Evolutionary conservation across 2,113 vertebrate genomes (phyloP), one percentile per base, ranked within the genome.

Genomic region (Thamnaconus septentrionalis): DNA sequence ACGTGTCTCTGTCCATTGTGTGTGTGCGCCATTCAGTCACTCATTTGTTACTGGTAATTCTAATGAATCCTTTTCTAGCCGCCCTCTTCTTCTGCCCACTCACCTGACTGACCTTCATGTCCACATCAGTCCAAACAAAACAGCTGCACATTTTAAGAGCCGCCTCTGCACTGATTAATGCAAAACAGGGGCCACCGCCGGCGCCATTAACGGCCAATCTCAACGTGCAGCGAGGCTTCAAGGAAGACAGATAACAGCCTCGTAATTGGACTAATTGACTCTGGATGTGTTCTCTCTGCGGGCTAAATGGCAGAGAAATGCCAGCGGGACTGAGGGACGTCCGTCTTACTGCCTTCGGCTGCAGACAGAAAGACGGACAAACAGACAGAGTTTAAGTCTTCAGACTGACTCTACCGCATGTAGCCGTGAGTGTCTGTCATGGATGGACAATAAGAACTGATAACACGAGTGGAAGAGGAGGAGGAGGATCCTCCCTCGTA

Each of bases 251-350:
- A 78, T 81, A 79, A 84, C 70, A 74, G 68, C 72, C 41, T 75
- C 69, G 70, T 83, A 87, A 84, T 83, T 85, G 61, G 61, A 75
- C 64, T 87, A 88, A 89, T 85, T 89, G 82, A 71, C 66, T 56
- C 52, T 46, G 45, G 61, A 75, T 75, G 80, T 70, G 68, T 59
- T 58, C 61, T 72, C 65, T 77, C 84, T 83, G 64, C 64, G 57
- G 77, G 42, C 59, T 71, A 85, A 90, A 85, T 86, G 78, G 82
- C 79, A 78, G 61, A 68, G 64, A 90, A 90, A 59, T 41, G 3
- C 87, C 85, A 78, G 10, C 12, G 82, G 80, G 86, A 90, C 86
- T 76, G 53, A 75, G 43, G 59, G 59, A 11, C 53, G 64, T 81
- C 79, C 80, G 80, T 91, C 88, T 82, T 5, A 76, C 87, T 1